phyloP scores from a whole-genome alignment of 2,113 vertebrate genomes.

The Patagioenas fasciata region DNA sequence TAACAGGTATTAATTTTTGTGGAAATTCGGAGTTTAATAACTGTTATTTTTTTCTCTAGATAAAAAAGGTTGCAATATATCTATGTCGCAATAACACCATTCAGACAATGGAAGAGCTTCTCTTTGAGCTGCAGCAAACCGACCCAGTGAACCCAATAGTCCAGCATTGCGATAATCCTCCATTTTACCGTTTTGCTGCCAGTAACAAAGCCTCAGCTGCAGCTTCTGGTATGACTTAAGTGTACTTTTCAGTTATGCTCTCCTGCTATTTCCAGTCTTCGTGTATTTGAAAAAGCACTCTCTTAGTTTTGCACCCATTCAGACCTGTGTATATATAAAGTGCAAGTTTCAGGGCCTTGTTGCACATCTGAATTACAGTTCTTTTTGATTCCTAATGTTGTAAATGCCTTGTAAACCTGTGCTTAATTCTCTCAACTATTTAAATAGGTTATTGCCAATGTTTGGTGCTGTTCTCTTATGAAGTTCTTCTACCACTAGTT shows the following conservation, averaged over 20 bases:
- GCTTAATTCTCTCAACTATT: background rate
- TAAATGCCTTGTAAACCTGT: background rate
- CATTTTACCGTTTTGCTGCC: slow-evolving; percentile 94
- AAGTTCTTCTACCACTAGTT: background rate
- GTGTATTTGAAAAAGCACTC: background rate
- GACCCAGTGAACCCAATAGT: slow-evolving; percentile 97
- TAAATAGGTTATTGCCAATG: background rate
- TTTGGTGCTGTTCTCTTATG: background rate
- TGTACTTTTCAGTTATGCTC: background rate
- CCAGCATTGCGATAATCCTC: slow-evolving; percentile 95
- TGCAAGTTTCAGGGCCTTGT: background rate
- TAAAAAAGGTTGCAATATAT: slow-evolving; percentile 98
- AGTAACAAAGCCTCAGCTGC: slow-evolving; percentile 92
- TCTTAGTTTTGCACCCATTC: background rate
- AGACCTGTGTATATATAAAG: background rate
- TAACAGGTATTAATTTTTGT: background rate
- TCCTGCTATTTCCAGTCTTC: background rate
- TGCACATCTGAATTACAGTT: background rate
- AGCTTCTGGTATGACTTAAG: slow-evolving; percentile 84
- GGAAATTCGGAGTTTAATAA: background rate
- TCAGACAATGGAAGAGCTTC: slow-evolving; percentile 97
- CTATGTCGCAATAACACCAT: slow-evolving; percentile 97
- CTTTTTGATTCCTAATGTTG: background rate
- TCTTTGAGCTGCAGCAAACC: slow-evolving; percentile 97
- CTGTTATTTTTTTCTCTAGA: slow-evolving; percentile 72